phyloP scores from a whole-genome alignment of 92 coral and sea anemone genomes.

The Palythoa grandiflora region DNA sequence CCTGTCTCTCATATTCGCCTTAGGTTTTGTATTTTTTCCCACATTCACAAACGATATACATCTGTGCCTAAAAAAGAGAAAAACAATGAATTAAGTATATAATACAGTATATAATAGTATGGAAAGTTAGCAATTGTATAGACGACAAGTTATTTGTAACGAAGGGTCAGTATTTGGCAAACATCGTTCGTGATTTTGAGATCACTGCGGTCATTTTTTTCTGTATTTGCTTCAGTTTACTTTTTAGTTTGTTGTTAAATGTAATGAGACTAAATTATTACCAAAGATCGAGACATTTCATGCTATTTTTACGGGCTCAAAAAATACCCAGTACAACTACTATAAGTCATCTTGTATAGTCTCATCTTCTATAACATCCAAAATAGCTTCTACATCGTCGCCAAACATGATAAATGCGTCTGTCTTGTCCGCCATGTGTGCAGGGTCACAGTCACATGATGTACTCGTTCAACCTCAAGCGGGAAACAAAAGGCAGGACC shows the following conservation, averaged over 20 bases:
- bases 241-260: background rate
- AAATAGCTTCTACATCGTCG: background rate
- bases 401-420: too few species aligned
- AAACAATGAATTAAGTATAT: too few species aligned
- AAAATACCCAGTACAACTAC: background rate
- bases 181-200: conserved; percentile 1
- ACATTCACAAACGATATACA: conserved; percentile 48
- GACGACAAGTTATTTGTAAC: background rate
- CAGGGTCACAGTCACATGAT: too few species aligned
- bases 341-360: background rate
- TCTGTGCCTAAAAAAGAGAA: conserved; percentile 36
- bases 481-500: too few species aligned
- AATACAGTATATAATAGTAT: too few species aligned
- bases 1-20: conserved; percentile 62
- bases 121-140: background rate
- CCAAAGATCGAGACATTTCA: background rate
- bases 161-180: background rate
- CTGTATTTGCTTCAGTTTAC: background rate
- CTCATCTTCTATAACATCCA: conserved; percentile 21
- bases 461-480: too few species aligned
- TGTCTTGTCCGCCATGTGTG: too few species aligned
- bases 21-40: conserved; percentile 59
- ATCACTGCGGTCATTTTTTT: background rate
- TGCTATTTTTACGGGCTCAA: conserved; percentile 1
- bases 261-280: background rate